phyloP scores from a whole-genome alignment of 2,113 vertebrate genomes.

The Datnioides undecimradiatus region DNA sequence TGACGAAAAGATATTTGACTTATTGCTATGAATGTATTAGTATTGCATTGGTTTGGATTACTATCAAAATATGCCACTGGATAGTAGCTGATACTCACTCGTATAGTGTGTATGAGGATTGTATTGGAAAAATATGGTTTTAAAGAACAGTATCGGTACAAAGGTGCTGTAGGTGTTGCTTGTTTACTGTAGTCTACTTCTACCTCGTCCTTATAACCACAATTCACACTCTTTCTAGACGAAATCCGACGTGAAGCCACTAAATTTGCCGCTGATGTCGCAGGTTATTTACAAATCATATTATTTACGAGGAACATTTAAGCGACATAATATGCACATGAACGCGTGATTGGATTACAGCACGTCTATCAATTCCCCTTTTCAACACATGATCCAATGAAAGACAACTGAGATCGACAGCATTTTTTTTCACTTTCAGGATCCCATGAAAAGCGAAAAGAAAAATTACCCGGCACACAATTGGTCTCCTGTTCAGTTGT shows the following conservation, averaged over 20 bases:
- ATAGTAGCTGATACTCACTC: no score
- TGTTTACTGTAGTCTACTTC: neutral
- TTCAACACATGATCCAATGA: conserved; percentile 42
- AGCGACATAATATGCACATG: conserved; percentile 5
- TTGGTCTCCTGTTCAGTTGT: neutral
- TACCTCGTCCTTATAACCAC: no score
- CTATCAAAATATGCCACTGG: no score
- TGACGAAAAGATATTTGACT: neutral
- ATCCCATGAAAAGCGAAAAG: neutral
- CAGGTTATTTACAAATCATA: accelerated
- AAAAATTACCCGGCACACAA: neutral
- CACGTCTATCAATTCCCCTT: neutral
- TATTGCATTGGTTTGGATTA: no score
- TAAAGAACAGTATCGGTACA: no score
- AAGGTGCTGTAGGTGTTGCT: no score
- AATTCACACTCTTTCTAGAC: neutral
- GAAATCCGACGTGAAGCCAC: neutral
- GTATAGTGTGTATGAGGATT: neutral
- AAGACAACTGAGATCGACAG: neutral
- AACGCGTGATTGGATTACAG: neutral
- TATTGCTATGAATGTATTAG: no score
- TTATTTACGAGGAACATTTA: neutral
- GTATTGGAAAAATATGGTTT: no score
- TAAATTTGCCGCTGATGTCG: neutral
- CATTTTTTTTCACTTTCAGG: no score